Conservation (phyloP, 2,888 invertebrate genomes). For the Platypus cylindrus region DNA sequence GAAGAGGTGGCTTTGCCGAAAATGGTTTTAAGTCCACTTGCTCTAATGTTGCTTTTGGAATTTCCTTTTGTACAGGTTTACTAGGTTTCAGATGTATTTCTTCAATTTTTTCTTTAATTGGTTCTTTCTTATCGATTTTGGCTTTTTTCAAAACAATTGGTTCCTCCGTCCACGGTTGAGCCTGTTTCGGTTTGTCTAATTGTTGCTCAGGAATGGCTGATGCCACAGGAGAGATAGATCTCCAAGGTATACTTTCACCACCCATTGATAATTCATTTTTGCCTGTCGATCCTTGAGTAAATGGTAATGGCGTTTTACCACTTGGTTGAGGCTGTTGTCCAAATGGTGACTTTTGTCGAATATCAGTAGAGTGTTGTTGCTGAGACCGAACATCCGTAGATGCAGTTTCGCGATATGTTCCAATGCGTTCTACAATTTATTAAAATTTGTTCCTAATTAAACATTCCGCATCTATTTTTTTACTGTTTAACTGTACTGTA, state of each 20-base stretch:
- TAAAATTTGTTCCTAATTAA: too few relatives aligned
- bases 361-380: constrained; percentile 25
- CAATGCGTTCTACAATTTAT: constrained; percentile 38
- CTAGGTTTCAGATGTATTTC: constrained; percentile 41
- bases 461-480: too few relatives aligned
- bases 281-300: constrained; percentile 25
- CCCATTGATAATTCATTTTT: constrained; percentile 38
- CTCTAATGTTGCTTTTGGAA: constrained; percentile 33
- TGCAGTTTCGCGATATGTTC: constrained; percentile 35
- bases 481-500: too few relatives aligned
- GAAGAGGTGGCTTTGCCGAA: constrained; percentile 3
- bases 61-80: constrained; percentile 31
- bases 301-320: constrained; percentile 26
- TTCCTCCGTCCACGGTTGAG: constrained; percentile 53
- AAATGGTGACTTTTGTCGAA: constrained; percentile 17
- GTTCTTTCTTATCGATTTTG: constrained; percentile 31
- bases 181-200: constrained; percentile 19
- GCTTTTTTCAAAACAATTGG: constrained; percentile 42
- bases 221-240: too few relatives aligned
- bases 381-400: constrained; percentile 31
- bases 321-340: constrained; percentile 25
- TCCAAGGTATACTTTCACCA: constrained; percentile 45
- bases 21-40: constrained; percentile 42
- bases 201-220: constrained; percentile 17
- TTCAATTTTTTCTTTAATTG: constrained; percentile 33